A percentile compares a stretch with the other conserved stretches of the same genome.
These are phyloP conservation scores for Drosophila bipectinata DNA, from an alignment of 1,140 invertebrate genomes.

Conservation along the genomic window DNA sequence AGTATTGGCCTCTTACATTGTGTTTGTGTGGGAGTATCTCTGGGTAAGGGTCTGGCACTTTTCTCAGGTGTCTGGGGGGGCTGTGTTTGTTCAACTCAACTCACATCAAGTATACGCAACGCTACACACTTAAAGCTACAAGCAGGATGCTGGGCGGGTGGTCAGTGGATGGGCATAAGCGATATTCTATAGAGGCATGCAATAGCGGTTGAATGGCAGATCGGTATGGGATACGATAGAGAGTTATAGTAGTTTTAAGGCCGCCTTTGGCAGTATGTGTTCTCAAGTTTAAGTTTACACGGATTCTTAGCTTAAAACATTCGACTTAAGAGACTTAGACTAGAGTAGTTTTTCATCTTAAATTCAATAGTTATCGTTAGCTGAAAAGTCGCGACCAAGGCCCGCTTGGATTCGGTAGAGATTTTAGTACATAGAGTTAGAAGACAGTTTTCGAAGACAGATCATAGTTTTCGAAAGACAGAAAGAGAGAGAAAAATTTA, in stretches of 20 bases:
- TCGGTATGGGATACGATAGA: constrained; percentile 10
- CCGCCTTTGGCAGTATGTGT: constrained; percentile 59
- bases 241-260: constrained; percentile 3
- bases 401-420: constrained; percentile 26
- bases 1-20: constrained; percentile 27
- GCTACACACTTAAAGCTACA: constrained; percentile 66
- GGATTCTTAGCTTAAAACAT: constrained; percentile 63
- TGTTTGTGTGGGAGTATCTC: constrained; percentile 49
- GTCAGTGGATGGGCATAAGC: constrained; percentile 26
- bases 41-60: background rate
- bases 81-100: constrained; percentile 16
- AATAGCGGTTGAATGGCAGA: constrained; percentile 27
- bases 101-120: constrained; percentile 54
- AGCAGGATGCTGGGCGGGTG: constrained; percentile 14
- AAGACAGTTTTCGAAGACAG: constrained; percentile 45
- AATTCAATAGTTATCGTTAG: constrained; percentile 58
- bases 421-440: constrained; percentile 40
- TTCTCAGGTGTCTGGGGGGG: constrained; percentile 20
- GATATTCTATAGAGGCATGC: constrained; percentile 33
- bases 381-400: constrained; percentile 61
- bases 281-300: constrained; percentile 72
- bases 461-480: constrained; percentile 28
- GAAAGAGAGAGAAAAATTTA: constrained; percentile 78
- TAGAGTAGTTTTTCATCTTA: constrained; percentile 52
- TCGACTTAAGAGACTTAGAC: constrained; percentile 58